These are phyloP conservation scores for Anadara kagoshimensis DNA, from an alignment of 1,140 invertebrate species.

Conservation along the genomic window DNA sequence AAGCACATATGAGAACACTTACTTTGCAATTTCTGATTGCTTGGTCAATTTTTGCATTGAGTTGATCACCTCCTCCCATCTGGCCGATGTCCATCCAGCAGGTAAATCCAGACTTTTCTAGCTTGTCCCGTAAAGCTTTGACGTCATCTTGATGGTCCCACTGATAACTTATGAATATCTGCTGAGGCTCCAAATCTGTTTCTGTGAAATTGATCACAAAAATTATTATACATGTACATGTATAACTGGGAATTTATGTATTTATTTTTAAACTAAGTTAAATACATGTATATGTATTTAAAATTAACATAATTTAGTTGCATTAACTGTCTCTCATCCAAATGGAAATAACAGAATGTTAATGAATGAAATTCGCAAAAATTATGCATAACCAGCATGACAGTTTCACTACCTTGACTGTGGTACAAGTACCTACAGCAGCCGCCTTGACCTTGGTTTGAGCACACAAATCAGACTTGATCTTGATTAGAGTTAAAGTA, in stretches of 20 bases:
- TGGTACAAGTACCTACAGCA: too few species aligned
- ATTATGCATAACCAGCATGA: too few species aligned
- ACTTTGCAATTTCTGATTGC: slow-evolving; percentile 72
- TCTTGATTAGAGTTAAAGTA: too few species aligned
- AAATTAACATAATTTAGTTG: not conserved
- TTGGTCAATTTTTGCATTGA: slow-evolving; percentile 74
- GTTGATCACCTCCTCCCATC: slow-evolving; percentile 74
- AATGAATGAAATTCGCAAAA: too few species aligned
- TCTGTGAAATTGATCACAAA: slow-evolving; percentile 48
- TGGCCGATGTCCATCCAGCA: slow-evolving; percentile 77
- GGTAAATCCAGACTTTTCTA: slow-evolving; percentile 72
- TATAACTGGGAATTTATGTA: not conserved
- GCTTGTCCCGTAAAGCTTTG: slow-evolving; percentile 62
- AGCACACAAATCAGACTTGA: too few species aligned
- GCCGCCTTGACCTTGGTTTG: too few species aligned
- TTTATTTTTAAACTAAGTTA: not conserved
- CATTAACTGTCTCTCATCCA: too few species aligned
- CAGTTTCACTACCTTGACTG: too few species aligned
- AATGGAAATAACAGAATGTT: too few species aligned
- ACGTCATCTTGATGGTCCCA: slow-evolving; percentile 74
- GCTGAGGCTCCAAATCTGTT: slow-evolving; percentile 63
- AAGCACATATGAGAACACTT: not conserved
- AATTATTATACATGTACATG: not conserved
- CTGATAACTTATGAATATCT: slow-evolving; percentile 76
- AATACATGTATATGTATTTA: too few species aligned